phyloP scores from a whole-genome alignment of 1,140 invertebrate genomes.

The Halesus radiatus region DNA sequence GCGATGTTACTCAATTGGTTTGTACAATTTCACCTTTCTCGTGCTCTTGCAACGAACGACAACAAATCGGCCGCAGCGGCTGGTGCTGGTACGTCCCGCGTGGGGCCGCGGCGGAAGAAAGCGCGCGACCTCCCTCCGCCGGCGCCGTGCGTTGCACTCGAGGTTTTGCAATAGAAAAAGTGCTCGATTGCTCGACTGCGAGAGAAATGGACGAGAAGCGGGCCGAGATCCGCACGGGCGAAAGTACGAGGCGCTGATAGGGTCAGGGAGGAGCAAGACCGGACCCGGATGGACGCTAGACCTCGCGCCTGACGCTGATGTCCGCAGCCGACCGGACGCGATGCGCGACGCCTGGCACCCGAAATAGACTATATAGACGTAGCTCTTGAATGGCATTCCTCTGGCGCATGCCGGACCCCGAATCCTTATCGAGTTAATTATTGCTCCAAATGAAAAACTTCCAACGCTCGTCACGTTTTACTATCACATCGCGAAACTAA shows the following conservation, averaged over 20 bases:
- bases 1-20: background rate
- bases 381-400: too few relatives aligned
- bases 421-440: too few relatives aligned
- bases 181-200: background rate
- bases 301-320: background rate
- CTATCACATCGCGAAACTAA: slow-evolving; percentile 2
- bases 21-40: slow-evolving; percentile 54
- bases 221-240: slow-evolving; percentile 9
- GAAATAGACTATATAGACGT: too few relatives aligned
- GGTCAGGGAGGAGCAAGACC: slow-evolving; percentile 6
- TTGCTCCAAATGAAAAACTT: too few relatives aligned
- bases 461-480: background rate
- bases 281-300: background rate
- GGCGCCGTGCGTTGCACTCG: background rate
- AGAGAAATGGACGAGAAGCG: too few relatives aligned
- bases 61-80: background rate
- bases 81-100: background rate
- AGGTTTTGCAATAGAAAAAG: slow-evolving; percentile 54
- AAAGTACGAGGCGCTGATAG: slow-evolving; percentile 49
- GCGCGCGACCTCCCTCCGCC: background rate
- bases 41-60: slow-evolving; percentile 10
- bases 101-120: slow-evolving; percentile 3
- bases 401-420: too few relatives aligned
- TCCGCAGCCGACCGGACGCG: background rate
- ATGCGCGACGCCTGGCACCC: background rate